Conservation (phyloP, 2,888 invertebrate species). For the Schrankia costaestrigalis region DNA sequence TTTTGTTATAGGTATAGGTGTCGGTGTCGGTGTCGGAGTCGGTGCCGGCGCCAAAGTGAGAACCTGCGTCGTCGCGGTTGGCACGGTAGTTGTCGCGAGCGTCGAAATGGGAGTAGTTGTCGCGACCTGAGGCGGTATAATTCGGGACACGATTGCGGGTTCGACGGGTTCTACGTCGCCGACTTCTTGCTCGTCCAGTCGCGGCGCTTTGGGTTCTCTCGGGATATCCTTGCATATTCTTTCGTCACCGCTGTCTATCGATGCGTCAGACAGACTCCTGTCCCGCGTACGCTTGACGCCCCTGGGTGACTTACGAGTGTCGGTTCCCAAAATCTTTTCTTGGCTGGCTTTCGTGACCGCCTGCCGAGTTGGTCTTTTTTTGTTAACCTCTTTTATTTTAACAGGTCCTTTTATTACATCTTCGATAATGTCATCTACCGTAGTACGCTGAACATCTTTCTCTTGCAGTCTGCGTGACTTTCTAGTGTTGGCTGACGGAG, state of each 20-base stretch:
- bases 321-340: conserved; percentile 47
- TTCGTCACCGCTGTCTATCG: conserved; percentile 83
- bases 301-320: conserved; percentile 83
- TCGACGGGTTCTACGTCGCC: too few relatives aligned
- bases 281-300: conserved; percentile 82
- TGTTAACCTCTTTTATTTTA: conserved; percentile 54
- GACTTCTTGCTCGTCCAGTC: conserved; percentile 45
- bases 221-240: conserved; percentile 52
- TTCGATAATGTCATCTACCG: conserved; percentile 93
- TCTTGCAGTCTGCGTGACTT: conserved; percentile 91
- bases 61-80: conserved; percentile 6
- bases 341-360: conserved; percentile 52
- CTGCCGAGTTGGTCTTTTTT: conserved; percentile 81
- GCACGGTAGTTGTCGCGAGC: conserved; percentile 11
- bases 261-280: conserved; percentile 83
- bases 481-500: conserved; percentile 85
- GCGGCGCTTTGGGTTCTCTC: conserved; percentile 53
- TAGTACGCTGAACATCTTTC: conserved; percentile 86
- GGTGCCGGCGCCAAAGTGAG: conserved; percentile 7
- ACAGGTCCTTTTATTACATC: conserved; percentile 89
- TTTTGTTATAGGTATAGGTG: conserved; percentile 60
- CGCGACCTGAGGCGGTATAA: too few relatives aligned
- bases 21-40: conserved; percentile 16
- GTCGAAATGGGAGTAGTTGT: too few relatives aligned
- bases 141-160: too few relatives aligned